Conservation (phyloP, 2,888 invertebrate genomes). For the Brachyptera putata region DNA sequence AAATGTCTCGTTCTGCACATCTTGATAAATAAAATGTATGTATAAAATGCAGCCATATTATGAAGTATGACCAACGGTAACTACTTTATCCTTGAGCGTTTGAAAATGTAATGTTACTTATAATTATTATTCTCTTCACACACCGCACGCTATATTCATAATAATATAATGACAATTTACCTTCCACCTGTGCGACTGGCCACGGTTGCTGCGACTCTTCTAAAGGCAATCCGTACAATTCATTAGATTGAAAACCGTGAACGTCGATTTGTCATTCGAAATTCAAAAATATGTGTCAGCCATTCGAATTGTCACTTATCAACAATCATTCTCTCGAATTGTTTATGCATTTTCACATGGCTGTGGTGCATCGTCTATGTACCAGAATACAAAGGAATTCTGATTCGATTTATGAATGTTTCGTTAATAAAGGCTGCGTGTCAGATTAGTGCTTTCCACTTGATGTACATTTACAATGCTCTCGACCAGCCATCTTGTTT, state of each 20-base stretch:
- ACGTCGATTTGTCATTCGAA: too few relatives aligned
- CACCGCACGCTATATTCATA: slow-evolving; percentile 5
- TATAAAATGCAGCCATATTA: too few relatives aligned
- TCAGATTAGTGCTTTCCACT: slow-evolving; percentile 1
- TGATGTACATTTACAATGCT: slow-evolving; percentile 1
- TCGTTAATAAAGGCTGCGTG: neutral
- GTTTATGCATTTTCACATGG: slow-evolving; percentile 7
- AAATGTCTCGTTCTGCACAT: too few relatives aligned
- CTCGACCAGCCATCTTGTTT: neutral
- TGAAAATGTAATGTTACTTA: slow-evolving; percentile 2
- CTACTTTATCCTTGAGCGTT: slow-evolving; percentile 1
- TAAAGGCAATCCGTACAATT: too few relatives aligned
- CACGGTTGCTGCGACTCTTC: too few relatives aligned
- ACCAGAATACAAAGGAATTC: slow-evolving; percentile 2
- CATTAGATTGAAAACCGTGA: too few relatives aligned
- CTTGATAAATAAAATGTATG: too few relatives aligned
- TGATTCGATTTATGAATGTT: neutral
- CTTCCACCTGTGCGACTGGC: slow-evolving; percentile 6
- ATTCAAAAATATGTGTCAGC: neutral
- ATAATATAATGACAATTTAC: neutral
- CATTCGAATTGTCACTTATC: neutral
- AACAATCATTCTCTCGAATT: neutral
- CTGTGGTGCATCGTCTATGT: neutral
- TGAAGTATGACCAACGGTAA: too few relatives aligned
- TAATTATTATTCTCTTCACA: neutral